These are phyloP conservation scores for Vespertilio murinus DNA, from an alignment of 2,797 vertebrate species.

Conservation along the genomic window DNA sequence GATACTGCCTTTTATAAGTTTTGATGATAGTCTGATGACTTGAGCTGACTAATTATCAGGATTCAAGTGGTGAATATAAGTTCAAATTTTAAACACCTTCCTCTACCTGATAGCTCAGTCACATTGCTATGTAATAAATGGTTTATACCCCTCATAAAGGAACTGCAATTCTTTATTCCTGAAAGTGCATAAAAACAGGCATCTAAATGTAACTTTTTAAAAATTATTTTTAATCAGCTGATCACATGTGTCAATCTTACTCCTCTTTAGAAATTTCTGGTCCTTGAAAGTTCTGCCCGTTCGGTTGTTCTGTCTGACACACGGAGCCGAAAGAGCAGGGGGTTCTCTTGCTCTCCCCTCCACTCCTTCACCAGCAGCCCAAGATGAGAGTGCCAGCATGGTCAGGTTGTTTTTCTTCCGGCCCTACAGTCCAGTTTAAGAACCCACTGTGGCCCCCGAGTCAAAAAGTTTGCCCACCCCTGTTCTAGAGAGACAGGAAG, in stretches of 20 bases:
- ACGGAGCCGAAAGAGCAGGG: too few species aligned
- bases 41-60: background rate
- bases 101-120: background rate
- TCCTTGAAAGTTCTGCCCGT: background rate
- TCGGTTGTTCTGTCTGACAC: too few species aligned
- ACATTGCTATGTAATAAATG: background rate
- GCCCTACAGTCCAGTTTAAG: too few species aligned
- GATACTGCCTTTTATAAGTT: background rate
- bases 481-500: background rate
- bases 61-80: background rate
- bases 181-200: background rate
- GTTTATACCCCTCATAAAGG: background rate
- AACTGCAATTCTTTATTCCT: background rate
- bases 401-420: too few species aligned
- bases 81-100: conserved; percentile 8
- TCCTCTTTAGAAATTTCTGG: background rate
- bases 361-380: too few species aligned
- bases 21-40: background rate
- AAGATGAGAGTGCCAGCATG: too few species aligned
- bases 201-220: background rate
- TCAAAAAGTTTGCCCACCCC: too few species aligned
- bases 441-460: too few species aligned
- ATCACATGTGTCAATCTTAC: background rate
- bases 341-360: too few species aligned
- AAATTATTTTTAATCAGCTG: background rate